Evolutionary conservation across 2,888 invertebrate genomes (phyloP).

Genomic region (Dugesia japonica): DNA sequence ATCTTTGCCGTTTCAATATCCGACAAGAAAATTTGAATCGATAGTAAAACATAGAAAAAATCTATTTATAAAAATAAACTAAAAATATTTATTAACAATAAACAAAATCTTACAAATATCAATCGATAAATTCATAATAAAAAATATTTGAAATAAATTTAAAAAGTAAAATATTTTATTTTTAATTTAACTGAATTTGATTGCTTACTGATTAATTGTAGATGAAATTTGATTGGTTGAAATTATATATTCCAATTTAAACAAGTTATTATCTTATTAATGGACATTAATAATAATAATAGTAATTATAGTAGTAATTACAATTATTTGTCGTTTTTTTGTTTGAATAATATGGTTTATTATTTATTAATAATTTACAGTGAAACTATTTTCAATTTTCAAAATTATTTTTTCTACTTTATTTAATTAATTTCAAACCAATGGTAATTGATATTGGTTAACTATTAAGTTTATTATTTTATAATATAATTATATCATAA

Average conservation of each 20-base stretch:
- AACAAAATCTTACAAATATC: background rate
- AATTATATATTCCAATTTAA: background rate
- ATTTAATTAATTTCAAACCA: too few relatives aligned
- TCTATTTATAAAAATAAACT: background rate
- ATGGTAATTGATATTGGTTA: too few relatives aligned
- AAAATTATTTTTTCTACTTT: too few relatives aligned
- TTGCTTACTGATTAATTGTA: background rate
- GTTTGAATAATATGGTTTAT: too few relatives aligned
- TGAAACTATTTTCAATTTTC: too few relatives aligned
- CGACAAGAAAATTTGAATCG: background rate
- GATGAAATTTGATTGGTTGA: background rate
- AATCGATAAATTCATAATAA: conserved; percentile 11
- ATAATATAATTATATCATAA: too few relatives aligned
- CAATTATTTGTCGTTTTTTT: too few relatives aligned
- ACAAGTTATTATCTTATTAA: too few relatives aligned
- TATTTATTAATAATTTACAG: too few relatives aligned
- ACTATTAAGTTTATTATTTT: too few relatives aligned
- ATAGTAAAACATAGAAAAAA: background rate
- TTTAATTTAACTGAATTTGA: background rate
- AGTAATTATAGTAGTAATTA: too few relatives aligned
- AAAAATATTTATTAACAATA: background rate
- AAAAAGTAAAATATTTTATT: background rate
- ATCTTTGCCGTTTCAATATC: background rate
- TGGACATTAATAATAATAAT: too few relatives aligned
- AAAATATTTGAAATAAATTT: background rate